phyloP scores from a whole-genome alignment of 2,888 invertebrate genomes.

The Sarcophaga subvicina region DNA sequence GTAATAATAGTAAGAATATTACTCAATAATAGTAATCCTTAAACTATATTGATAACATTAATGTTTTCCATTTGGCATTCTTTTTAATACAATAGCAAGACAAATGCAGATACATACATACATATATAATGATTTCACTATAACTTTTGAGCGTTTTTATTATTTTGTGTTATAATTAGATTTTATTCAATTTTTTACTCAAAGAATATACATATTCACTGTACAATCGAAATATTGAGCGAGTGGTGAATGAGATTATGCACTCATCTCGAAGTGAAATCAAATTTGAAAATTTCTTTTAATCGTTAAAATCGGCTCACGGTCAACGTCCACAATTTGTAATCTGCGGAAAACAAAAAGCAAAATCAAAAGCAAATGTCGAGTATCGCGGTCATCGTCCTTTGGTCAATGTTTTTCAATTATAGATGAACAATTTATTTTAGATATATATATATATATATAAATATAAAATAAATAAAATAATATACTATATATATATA shows the following conservation, averaged over 20 bases:
- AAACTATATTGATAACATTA: background rate
- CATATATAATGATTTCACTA: slow-evolving; percentile 72
- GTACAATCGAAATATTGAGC: slow-evolving; percentile 13
- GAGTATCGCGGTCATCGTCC: slow-evolving; percentile 57
- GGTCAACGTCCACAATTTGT: slow-evolving; percentile 74
- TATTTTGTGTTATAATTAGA: slow-evolving; percentile 69
- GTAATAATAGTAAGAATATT: no score
- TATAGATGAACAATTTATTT: background rate
- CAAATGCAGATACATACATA: background rate
- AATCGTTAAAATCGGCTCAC: slow-evolving; percentile 76
- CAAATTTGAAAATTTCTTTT: slow-evolving; percentile 72
- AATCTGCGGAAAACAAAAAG: slow-evolving; percentile 55
- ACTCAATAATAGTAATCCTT: no score
- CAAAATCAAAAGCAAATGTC: slow-evolving; percentile 43
- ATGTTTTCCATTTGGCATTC: background rate
- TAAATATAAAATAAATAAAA: no score
- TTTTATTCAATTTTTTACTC: slow-evolving; percentile 50
- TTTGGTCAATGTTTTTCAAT: slow-evolving; percentile 67
- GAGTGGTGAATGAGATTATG: slow-evolving; percentile 1
- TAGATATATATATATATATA: background rate
- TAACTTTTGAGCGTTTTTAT: slow-evolving; percentile 75
- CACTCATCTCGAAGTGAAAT: slow-evolving; percentile 50
- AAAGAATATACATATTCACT: slow-evolving; percentile 56
- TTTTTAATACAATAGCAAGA: background rate
- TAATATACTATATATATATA: background rate